Conservation (phyloP, 2,888 invertebrate genomes). For the Stenoptilia bipunctidactyla region DNA sequence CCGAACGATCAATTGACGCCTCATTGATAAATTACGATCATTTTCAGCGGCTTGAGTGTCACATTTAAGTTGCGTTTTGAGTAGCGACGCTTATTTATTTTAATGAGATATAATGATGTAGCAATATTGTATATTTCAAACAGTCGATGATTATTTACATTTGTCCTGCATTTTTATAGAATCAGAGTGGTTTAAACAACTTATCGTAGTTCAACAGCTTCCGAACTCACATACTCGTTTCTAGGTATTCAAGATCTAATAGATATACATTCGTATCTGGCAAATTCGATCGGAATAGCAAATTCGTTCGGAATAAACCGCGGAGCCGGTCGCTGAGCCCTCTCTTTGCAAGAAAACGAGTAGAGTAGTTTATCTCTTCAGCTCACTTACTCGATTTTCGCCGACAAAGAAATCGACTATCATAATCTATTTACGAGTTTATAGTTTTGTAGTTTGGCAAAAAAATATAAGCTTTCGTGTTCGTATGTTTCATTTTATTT, state of each 20-base stretch:
- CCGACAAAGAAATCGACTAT: constrained; percentile 48
- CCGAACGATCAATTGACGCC: constrained; percentile 64
- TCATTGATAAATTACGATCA: constrained; percentile 67
- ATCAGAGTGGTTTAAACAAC: too few species aligned
- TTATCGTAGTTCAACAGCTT: too few species aligned
- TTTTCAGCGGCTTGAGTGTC: constrained; percentile 23
- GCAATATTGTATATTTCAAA: too few species aligned
- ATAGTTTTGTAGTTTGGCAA: too few species aligned
- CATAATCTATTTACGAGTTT: constrained; percentile 47
- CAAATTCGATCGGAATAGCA: too few species aligned
- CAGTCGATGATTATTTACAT: too few species aligned
- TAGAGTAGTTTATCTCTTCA: constrained; percentile 60
- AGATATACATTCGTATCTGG: constrained; percentile 10
- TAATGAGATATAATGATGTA: too few species aligned
- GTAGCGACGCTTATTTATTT: background rate
- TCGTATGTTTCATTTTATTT: too few species aligned
- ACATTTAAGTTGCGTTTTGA: constrained; percentile 21
- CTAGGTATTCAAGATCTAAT: too few species aligned
- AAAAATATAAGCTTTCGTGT: too few species aligned
- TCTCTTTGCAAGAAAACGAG: constrained; percentile 63
- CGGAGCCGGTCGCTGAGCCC: constrained; percentile 48
- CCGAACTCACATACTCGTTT: too few species aligned
- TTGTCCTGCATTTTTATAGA: too few species aligned
- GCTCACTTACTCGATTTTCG: constrained; percentile 29
- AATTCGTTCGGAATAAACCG: constrained; percentile 40